Evolutionary conservation across 2,888 invertebrate genomes (phyloP), one percentile per base, ranked within the genome.

Genomic region (Pachycephus smyrnensis): DNA sequence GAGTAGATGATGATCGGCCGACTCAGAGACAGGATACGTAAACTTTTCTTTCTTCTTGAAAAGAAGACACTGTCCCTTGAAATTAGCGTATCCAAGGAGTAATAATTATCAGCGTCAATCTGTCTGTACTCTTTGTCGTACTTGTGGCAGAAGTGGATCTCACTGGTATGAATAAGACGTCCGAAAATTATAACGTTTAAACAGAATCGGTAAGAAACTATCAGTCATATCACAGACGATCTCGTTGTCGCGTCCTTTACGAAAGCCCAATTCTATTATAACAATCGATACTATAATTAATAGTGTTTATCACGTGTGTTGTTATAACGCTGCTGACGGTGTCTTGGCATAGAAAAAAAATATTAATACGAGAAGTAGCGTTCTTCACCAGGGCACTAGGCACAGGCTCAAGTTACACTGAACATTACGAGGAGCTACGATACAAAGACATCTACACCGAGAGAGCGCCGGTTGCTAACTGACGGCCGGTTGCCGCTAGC

Each of bases 401-500:
- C 69, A 69, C 69, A 3, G 15, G 69, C 79, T 88, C 86, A 84
- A 81, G 85, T 87, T 83, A 87, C 87, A 86, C 85, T 86, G 80
- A 80, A 86, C 88, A 87, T 88, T 82, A 86, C 83, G 82, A 77
- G 73, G 79, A 75, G 75, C 75, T 31, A 75, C 11, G 55, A n/a
- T 32, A 81, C 79, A 78, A 73, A 80, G 75, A 75, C 84, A 81
- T 82, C 85, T 83, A 79, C 79, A 83, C 84, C 79, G 82, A 77
- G 82, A 82, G 87, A 88, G 84, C 84, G 90, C 91, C 90, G 91
- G 91, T 91, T 91, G 90, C 91, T 89, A 91, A 91, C 91, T 91
- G 91, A 90, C 88, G 85, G 84, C 84, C 76, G 73, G 55, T 68
- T 33, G 71, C 31, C 12, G 36, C 82, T 82, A 83, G 83, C 74